These are phyloP conservation scores for Xestia ashworthii DNA, from an alignment of 2,888 invertebrate species.

Conservation along the genomic window DNA sequence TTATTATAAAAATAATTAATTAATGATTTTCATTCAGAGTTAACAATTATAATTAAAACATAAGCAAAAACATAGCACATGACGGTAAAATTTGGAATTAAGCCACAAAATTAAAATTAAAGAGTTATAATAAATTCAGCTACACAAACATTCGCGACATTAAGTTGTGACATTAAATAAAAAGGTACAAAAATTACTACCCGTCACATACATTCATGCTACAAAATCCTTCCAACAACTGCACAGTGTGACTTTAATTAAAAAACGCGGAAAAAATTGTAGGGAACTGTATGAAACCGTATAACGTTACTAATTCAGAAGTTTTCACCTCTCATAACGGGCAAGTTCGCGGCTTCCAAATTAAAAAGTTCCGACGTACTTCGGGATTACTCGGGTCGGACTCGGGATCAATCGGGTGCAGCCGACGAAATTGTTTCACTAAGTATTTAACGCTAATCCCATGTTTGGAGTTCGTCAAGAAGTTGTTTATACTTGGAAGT, in stretches of 20 bases:
- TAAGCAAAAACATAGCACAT: not conserved
- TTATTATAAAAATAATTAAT: not conserved
- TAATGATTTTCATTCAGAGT: not conserved
- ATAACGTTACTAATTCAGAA: conserved; percentile 68
- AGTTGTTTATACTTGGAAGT: conserved; percentile 43
- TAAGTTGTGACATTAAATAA: conserved; percentile 44
- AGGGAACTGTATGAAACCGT: conserved; percentile 30
- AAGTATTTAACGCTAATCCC: conserved; percentile 54
- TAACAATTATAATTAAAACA: not conserved
- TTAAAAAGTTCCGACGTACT: conserved; percentile 59
- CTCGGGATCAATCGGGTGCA: conserved; percentile 61
- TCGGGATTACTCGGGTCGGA: conserved; percentile 47
- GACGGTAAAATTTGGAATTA: conserved; percentile 21
- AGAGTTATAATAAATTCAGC: conserved; percentile 39
- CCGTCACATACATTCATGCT: conserved; percentile 38
- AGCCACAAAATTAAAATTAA: conserved; percentile 36
- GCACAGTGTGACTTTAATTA: conserved; percentile 54
- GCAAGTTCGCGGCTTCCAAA: conserved; percentile 50
- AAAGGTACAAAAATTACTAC: conserved; percentile 31
- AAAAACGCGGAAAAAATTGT: conserved; percentile 38
- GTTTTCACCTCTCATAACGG: conserved; percentile 67
- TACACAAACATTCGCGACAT: conserved; percentile 28
- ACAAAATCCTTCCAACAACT: conserved; percentile 47
- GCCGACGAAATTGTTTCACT: conserved; percentile 48
- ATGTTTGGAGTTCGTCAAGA: conserved; percentile 25